Conservation (phyloP, 1,140 invertebrate genomes). For the Penaeus vannamei region DNA sequence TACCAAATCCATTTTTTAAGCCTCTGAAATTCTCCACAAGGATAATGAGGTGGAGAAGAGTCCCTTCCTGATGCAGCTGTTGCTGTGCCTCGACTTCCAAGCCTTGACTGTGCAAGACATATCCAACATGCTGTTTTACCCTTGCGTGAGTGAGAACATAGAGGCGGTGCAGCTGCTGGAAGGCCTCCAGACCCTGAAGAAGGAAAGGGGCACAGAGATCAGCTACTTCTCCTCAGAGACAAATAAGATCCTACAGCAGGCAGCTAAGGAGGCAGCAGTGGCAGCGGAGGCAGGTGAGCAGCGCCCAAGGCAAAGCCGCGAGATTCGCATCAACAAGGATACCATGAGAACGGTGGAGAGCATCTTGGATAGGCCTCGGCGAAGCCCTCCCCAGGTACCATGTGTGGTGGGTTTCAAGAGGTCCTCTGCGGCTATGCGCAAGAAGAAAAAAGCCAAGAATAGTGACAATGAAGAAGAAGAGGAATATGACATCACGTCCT, state of each 20-base stretch:
- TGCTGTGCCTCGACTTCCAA: constrained; percentile 50
- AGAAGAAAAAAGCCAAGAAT: constrained; percentile 41
- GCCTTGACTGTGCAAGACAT: constrained; percentile 30
- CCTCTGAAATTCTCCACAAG: neutral
- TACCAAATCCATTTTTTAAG: too few species aligned
- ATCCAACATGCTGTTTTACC: constrained; percentile 56
- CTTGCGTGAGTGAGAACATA: constrained; percentile 41
- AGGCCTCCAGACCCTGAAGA: constrained; percentile 32
- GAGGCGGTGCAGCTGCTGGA: constrained; percentile 45
- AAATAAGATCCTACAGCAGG: neutral
- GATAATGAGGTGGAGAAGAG: constrained; percentile 46
- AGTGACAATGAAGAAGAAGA: constrained; percentile 54
- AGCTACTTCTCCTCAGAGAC: neutral
- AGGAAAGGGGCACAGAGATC: neutral
- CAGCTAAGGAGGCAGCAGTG: neutral
- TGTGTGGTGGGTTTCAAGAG: constrained; percentile 55
- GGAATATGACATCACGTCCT: neutral
- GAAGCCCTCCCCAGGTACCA: constrained; percentile 24
- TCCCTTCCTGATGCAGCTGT: constrained; percentile 26
- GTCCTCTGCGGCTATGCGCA: neutral
- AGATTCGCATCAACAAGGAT: neutral
- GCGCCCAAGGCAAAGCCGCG: neutral
- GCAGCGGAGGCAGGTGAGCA: neutral
- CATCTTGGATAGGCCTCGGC: neutral
- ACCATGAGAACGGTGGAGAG: neutral